Evolutionary conservation across 2,113 vertebrate genomes (phyloP).

Genomic region (Misgurnus mizolepis): DNA sequence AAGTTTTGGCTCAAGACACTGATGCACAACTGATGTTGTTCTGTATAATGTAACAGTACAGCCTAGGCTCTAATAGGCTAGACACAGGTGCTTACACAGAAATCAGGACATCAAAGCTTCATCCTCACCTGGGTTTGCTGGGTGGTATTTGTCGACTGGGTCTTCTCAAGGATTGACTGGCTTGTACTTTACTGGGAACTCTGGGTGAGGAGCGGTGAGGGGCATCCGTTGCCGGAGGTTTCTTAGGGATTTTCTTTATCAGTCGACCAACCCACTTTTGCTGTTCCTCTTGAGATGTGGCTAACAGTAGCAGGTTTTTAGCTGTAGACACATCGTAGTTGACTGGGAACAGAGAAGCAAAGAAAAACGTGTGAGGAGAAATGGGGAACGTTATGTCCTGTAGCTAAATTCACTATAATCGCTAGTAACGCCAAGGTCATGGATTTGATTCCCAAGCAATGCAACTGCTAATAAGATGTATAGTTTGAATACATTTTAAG

Average conservation of each 20-base stretch:
- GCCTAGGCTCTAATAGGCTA: not conserved
- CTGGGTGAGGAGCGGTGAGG: constrained; percentile 94
- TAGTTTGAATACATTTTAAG: too few relatives aligned
- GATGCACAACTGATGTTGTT: not conserved
- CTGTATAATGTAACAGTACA: not conserved
- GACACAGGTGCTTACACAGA: not conserved
- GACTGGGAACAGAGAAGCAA: constrained; percentile 69
- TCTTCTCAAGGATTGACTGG: constrained; percentile 92
- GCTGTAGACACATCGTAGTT: constrained; percentile 97
- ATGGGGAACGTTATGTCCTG: too few relatives aligned
- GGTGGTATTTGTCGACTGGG: constrained; percentile 93
- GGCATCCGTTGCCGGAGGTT: constrained; percentile 88
- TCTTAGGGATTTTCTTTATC: constrained; percentile 98
- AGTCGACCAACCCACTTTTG: constrained; percentile 97
- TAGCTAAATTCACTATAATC: too few relatives aligned
- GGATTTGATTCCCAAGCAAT: too few relatives aligned
- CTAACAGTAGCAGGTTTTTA: constrained; percentile 95
- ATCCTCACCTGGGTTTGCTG: constrained; percentile 90
- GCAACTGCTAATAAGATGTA: too few relatives aligned
- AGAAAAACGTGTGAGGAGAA: not conserved
- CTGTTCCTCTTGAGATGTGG: constrained; percentile 93
- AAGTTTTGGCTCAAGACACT: not conserved
- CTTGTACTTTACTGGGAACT: constrained; percentile 91
- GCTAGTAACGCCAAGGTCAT: too few relatives aligned
- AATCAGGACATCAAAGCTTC: not conserved